Percentiles rank a stretch among this genome's conserved stretches.
Evolutionary conservation across 1,140 invertebrate species (phyloP).

Genomic region (Carposina sasakii): DNA sequence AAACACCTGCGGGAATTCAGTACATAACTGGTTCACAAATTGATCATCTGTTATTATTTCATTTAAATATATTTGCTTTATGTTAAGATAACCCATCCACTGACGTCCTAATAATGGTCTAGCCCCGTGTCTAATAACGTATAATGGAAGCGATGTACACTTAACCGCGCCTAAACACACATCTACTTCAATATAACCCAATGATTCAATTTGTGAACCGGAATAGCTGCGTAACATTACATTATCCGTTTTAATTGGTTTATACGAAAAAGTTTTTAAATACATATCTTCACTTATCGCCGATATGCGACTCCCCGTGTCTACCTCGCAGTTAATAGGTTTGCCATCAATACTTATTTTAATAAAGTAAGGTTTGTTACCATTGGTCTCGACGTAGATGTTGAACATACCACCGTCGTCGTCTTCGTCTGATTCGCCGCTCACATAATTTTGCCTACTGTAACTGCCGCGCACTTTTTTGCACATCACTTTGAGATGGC

Average conservation of each 20-base stretch:
- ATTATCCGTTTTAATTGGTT: slow-evolving; percentile 3
- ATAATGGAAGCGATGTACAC: not conserved
- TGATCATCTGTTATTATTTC: not conserved
- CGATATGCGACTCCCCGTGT: slow-evolving; percentile 8
- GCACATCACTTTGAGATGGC: slow-evolving; percentile 6
- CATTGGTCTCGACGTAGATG: slow-evolving; percentile 14
- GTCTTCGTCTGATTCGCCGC: not conserved
- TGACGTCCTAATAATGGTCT: not conserved
- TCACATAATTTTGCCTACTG: not conserved
- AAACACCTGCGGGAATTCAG: not conserved
- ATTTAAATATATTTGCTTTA: not conserved
- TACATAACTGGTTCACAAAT: not conserved
- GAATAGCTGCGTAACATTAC: slow-evolving; percentile 12
- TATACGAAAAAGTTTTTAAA: not conserved
- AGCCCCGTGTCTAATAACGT: not conserved
- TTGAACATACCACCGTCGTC: slow-evolving; percentile 21
- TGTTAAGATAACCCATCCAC: not conserved
- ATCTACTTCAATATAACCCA: slow-evolving; percentile 14
- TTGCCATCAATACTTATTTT: slow-evolving; percentile 5
- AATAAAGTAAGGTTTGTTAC: slow-evolving; percentile 23
- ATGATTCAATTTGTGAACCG: slow-evolving; percentile 12
- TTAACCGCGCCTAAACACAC: not conserved
- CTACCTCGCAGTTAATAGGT: not conserved
- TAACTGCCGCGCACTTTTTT: not conserved
- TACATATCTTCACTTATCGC: slow-evolving; percentile 6